Conservation (phyloP, 2,113 vertebrate species). For the Anolis carolinensis region DNA sequence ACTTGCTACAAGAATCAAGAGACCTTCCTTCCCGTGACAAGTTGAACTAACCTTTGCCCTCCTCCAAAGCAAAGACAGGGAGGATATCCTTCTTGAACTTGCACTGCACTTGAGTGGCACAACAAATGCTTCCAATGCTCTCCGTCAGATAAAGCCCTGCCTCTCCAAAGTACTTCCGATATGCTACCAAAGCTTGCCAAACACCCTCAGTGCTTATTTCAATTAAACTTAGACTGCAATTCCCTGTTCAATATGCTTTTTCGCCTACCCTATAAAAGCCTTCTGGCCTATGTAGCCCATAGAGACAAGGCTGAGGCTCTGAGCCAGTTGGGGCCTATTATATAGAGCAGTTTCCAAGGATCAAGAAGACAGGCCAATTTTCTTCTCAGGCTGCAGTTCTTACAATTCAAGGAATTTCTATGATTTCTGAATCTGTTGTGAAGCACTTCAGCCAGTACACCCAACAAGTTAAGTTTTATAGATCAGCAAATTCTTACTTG, state of each 20-base stretch:
- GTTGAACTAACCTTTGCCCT: background rate
- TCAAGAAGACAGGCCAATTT: background rate
- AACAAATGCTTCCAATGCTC: background rate
- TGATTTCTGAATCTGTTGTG: background rate
- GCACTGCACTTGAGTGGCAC: background rate
- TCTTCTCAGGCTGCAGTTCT: background rate
- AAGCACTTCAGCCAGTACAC: background rate
- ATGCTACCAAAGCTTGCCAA: background rate
- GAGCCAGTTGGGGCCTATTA: background rate
- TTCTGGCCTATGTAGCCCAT: background rate
- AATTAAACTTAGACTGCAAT: background rate
- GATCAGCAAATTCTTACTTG: slow-evolving; percentile 91
- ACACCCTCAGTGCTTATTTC: background rate
- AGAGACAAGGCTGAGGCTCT: background rate
- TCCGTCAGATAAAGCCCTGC: background rate
- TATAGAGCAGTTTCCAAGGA: background rate
- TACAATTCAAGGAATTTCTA: background rate
- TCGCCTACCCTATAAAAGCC: background rate
- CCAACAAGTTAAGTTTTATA: slow-evolving; percentile 47
- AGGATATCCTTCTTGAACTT: background rate
- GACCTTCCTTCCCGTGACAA: background rate
- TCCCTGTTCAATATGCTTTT: background rate
- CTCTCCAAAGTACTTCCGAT: background rate
- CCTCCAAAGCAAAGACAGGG: background rate
- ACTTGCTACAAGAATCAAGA: no score